Conservation (phyloP, 2,113 vertebrate genomes). For the Hippocampus abdominalis region DNA sequence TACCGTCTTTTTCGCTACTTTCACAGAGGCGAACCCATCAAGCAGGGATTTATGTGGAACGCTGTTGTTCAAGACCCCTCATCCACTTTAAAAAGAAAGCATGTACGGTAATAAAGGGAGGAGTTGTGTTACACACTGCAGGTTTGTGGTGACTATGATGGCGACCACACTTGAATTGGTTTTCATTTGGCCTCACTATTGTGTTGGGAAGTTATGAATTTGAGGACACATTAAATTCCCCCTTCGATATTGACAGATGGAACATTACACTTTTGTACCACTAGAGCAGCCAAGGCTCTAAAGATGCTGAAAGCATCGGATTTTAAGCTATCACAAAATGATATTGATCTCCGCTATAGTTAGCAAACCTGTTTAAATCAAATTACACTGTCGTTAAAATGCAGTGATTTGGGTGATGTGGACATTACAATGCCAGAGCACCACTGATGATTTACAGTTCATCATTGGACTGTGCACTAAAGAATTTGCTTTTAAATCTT, state of each 20-base stretch:
- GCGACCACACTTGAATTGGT: background rate
- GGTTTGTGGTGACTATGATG: background rate
- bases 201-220: background rate
- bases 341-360: slow-evolving; percentile 31
- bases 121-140: background rate
- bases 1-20: slow-evolving; percentile 54
- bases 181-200: background rate
- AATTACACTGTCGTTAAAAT: slow-evolving; percentile 55
- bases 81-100: slow-evolving; percentile 27
- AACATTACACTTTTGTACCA: slow-evolving; percentile 21
- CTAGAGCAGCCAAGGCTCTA: slow-evolving; percentile 18
- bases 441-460: slow-evolving; percentile 66
- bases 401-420: slow-evolving; percentile 64
- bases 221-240: background rate
- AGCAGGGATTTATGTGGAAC: slow-evolving; percentile 55
- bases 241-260: slow-evolving; percentile 22
- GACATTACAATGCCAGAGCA: slow-evolving; percentile 64
- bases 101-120: background rate
- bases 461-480: slow-evolving; percentile 56
- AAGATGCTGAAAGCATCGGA: slow-evolving; percentile 30
- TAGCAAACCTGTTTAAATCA: slow-evolving; percentile 62
- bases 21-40: slow-evolving; percentile 39
- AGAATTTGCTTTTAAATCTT: slow-evolving; percentile 57
- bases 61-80: slow-evolving; percentile 48
- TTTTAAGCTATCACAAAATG: slow-evolving; percentile 52